These are phyloP conservation scores for Prunella fulvescens DNA, from an alignment of 2,113 vertebrate genomes.

Conservation along the genomic window DNA sequence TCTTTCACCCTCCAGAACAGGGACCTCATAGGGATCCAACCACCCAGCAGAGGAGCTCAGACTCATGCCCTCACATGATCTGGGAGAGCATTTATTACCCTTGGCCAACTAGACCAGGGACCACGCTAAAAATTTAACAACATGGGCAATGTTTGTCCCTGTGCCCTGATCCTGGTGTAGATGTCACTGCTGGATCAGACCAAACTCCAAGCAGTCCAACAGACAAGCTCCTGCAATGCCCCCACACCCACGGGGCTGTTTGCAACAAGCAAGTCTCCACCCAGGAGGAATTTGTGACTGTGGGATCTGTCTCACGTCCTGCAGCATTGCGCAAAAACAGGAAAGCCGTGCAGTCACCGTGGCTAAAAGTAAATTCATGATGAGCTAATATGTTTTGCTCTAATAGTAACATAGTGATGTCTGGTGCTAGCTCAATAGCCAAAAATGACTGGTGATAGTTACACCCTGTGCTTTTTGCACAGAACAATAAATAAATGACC, in stretches of 20 bases:
- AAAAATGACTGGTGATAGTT: constrained; percentile 60
- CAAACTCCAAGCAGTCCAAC: not conserved
- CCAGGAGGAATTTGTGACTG: constrained; percentile 23
- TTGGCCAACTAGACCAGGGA: not conserved
- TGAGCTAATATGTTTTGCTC: constrained; percentile 68
- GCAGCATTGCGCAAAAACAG: constrained; percentile 30
- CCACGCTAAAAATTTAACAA: not conserved
- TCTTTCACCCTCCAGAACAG: not conserved
- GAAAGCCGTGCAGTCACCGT: constrained; percentile 42
- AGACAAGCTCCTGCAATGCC: not conserved
- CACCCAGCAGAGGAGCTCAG: not conserved
- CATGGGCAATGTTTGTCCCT: fast-evolving
- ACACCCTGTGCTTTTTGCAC: constrained; percentile 56
- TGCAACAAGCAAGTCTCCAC: constrained; percentile 11
- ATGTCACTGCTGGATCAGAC: not conserved
- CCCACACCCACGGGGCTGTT: not conserved
- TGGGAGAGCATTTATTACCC: not conserved
- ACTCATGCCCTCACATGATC: not conserved
- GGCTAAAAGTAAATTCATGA: constrained; percentile 59
- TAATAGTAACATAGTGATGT: constrained; percentile 33
- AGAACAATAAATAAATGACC: constrained; percentile 65
- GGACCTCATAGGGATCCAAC: not conserved
- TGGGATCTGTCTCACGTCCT: constrained; percentile 14
- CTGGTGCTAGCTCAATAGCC: constrained; percentile 53
- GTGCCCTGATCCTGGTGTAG: not conserved